Percentiles rank a stretch among this genome's conserved stretches.
Evolutionary conservation across 2,113 vertebrate genomes (phyloP).

Genomic region (Notothenia rossii): DNA sequence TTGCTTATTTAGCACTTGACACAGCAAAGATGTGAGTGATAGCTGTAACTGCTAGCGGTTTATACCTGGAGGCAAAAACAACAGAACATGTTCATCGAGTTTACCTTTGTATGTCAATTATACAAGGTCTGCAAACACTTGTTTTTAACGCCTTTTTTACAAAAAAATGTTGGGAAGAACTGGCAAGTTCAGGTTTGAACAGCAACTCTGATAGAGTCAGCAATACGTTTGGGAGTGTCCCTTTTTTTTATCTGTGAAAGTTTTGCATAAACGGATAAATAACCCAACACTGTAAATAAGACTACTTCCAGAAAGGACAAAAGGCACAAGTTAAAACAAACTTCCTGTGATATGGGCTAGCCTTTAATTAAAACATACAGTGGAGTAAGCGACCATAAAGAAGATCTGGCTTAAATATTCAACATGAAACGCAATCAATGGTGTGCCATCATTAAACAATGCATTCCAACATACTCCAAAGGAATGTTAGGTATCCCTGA

Average conservation of each 20-base stretch:
- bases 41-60: slow-evolving; percentile 30
- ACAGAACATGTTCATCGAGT: slow-evolving; percentile 19
- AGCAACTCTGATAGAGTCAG: not conserved
- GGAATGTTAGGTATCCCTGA: slow-evolving; percentile 52
- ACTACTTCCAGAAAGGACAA: not conserved
- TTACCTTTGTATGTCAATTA: not conserved
- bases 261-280: not conserved
- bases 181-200: not conserved
- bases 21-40: slow-evolving; percentile 68
- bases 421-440: slow-evolving; percentile 19
- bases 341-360: not conserved
- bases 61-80: slow-evolving; percentile 56
- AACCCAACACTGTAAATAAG: not conserved
- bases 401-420: slow-evolving; percentile 6
- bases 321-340: not conserved
- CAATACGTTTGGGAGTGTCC: not conserved
- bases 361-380: not conserved
- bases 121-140: not conserved
- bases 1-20: slow-evolving; percentile 46
- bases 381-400: slow-evolving; percentile 5
- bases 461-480: slow-evolving; percentile 42
- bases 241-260: not conserved
- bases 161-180: not conserved
- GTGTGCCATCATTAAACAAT: not conserved
- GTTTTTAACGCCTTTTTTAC: not conserved